phyloP scores from a whole-genome alignment of 2,113 vertebrate genomes.

The Microcebus griseorufus region DNA sequence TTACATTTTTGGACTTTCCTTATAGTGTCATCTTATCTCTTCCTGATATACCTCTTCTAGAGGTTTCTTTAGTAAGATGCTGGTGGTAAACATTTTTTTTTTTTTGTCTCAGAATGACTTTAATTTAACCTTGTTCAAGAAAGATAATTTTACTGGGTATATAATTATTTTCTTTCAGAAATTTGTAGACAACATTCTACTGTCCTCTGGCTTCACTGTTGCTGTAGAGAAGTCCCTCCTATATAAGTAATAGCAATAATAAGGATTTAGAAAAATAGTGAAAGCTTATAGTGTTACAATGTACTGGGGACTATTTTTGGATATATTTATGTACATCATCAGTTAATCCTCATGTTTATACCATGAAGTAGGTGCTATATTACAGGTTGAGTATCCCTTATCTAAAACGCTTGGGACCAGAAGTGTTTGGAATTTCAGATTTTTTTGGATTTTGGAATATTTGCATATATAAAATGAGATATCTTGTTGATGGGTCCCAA shows the following conservation, averaged over 20 bases:
- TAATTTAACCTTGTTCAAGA: conserved; percentile 20
- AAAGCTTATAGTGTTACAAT: not conserved
- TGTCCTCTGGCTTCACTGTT: not conserved
- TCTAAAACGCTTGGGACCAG: not conserved
- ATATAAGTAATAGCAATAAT: not conserved
- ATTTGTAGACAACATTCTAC: not conserved
- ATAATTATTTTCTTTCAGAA: conserved; percentile 10
- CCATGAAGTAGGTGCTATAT: not conserved
- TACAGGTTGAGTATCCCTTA: not conserved
- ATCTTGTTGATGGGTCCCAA: not conserved
- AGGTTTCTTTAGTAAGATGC: not conserved
- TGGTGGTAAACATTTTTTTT: not conserved
- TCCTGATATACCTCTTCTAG: not conserved
- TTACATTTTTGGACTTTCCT: not conserved
- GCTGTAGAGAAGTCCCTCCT: not conserved
- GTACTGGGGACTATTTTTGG: not conserved
- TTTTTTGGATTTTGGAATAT: too few relatives aligned
- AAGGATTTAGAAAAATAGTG: not conserved
- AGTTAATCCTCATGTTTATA: not conserved
- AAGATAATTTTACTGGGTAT: not conserved
- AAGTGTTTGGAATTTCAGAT: not conserved
- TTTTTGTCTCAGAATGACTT: not conserved
- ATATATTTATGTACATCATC: not conserved
- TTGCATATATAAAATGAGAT: not conserved
- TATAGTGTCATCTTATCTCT: not conserved